Evolutionary conservation across 2,888 invertebrate species (phyloP), one percentile per base, ranked within the genome.

Genomic region (Epirrhoe tristata): DNA sequence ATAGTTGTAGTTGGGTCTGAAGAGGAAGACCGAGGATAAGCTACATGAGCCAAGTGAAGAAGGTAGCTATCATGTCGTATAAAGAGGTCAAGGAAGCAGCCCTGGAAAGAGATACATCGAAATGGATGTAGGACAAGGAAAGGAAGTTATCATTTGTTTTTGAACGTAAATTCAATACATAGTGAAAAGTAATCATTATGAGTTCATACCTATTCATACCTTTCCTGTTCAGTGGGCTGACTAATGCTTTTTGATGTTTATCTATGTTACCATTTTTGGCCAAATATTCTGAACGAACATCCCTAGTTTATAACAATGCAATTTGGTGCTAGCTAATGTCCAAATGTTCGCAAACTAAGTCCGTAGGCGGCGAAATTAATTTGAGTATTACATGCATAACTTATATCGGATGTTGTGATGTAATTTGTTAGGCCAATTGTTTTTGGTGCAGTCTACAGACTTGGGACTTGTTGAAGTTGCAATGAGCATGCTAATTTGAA

Each of bases 261-360:
- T n/a, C n/a, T n/a, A n/a, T 39, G 8, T 10, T 10, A 3, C 12
- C 4, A 4, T 43, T 43, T 43, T 43, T 12, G 39, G 12, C 39
- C 2, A 43, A 39, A 8, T 43, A 12, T 34, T 34, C 7, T 34
- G 34, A 34, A 6, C 6, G 12, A 12, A 43, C 63, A 17, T 43
- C 54, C 24, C 63, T 68, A 64, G 64, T 5, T 64, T 63, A 67
- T 76, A 79, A 82, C 82, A 84, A 81, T 81, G 82, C 83, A 83
- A 84, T 84, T 85, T 80, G 77, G 80, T 77, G 75, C 74, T 69
- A 75, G 74, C 78, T 81, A 83, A 85, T 83, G 81, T 79, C 75
- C 78, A 76, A 84, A 81, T 83, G 82, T 77, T 74, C 70, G 64
- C 67, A 76, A 72, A 77, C 78, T 78, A 79, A 82, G 80, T 84